These are phyloP conservation scores for Athalia cordata DNA, from an alignment of 2,888 invertebrate genomes.

Conservation along the genomic window DNA sequence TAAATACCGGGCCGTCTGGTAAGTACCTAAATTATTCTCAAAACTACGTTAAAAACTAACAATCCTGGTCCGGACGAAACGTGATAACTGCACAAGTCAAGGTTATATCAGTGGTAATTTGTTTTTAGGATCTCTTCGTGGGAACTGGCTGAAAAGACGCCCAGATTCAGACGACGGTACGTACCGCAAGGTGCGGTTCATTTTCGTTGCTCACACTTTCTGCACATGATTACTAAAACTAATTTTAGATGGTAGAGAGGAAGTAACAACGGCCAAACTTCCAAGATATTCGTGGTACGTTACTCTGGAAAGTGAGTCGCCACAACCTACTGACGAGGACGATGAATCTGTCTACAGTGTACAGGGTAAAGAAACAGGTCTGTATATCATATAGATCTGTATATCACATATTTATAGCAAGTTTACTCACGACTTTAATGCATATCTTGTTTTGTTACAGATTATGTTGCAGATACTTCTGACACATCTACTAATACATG, in stretches of 20 bases:
- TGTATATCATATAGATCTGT: slow-evolving; percentile 50
- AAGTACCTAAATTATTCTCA: not conserved
- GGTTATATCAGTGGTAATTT: slow-evolving; percentile 4
- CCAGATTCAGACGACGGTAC: slow-evolving; percentile 29
- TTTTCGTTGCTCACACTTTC: not conserved
- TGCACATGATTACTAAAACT: not conserved
- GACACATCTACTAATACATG: slow-evolving; percentile 62
- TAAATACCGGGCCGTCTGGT: slow-evolving; percentile 25
- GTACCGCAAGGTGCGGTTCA: not conserved
- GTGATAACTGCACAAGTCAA: not conserved
- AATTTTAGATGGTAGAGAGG: slow-evolving; percentile 58
- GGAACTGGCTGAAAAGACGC: slow-evolving; percentile 24
- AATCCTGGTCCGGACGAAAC: not conserved
- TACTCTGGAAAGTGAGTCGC: slow-evolving; percentile 74
- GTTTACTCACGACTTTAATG: not conserved
- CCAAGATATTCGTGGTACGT: slow-evolving; percentile 61
- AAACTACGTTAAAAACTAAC: no score
- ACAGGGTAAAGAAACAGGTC: slow-evolving; percentile 82
- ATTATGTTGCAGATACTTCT: slow-evolving; percentile 63
- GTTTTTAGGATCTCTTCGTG: slow-evolving; percentile 12
- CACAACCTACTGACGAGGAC: slow-evolving; percentile 70
- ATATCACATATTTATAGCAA: slow-evolving; percentile 5
- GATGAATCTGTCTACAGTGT: slow-evolving; percentile 79
- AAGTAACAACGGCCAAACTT: slow-evolving; percentile 53
- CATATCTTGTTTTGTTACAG: slow-evolving; percentile 50